Percentiles rank a stretch among this genome's conserved stretches.
Evolutionary conservation across 1,140 invertebrate genomes (phyloP).

Genomic region (Orius laevigatus): DNA sequence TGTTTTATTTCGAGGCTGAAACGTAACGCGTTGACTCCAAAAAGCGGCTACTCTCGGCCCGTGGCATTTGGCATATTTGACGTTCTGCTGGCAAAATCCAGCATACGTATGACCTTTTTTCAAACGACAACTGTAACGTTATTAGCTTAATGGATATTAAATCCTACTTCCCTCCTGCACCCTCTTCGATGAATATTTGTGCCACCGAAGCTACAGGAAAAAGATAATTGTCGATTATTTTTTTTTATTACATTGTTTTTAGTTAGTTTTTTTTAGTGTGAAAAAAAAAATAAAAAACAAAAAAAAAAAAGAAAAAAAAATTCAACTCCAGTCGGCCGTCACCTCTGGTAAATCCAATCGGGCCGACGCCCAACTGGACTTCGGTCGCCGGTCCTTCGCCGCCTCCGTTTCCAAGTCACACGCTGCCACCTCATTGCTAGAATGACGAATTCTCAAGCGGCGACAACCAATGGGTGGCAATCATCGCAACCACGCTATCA

Average conservation of each 20-base stretch:
- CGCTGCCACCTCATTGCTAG: not conserved
- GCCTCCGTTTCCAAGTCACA: too few species aligned
- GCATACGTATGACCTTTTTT: slow-evolving; percentile 80
- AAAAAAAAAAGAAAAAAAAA: too few species aligned
- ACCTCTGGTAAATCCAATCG: too few species aligned
- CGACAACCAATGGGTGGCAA: slow-evolving; percentile 27
- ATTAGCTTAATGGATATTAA: slow-evolving; percentile 80
- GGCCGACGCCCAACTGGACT: slow-evolving; percentile 2
- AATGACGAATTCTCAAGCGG: slow-evolving; percentile 21
- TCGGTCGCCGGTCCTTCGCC: slow-evolving; percentile 21
- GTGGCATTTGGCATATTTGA: slow-evolving; percentile 82
- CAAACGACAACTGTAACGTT: slow-evolving; percentile 71
- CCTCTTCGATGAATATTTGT: slow-evolving; percentile 79
- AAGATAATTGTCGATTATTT: too few species aligned
- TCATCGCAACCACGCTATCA: slow-evolving; percentile 16
- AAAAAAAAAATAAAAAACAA: too few species aligned
- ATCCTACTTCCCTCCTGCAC: slow-evolving; percentile 75
- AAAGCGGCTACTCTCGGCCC: slow-evolving; percentile 70
- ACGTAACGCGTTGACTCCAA: slow-evolving; percentile 71
- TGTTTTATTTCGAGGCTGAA: slow-evolving; percentile 90
- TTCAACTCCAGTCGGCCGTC: too few species aligned
- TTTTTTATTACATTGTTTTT: too few species aligned
- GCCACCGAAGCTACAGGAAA: slow-evolving; percentile 55
- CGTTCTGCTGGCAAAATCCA: slow-evolving; percentile 90
- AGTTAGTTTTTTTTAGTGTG: too few species aligned